Conservation (phyloP, 1,140 invertebrate genomes). For the Venustaconcha ellipsiformis region DNA sequence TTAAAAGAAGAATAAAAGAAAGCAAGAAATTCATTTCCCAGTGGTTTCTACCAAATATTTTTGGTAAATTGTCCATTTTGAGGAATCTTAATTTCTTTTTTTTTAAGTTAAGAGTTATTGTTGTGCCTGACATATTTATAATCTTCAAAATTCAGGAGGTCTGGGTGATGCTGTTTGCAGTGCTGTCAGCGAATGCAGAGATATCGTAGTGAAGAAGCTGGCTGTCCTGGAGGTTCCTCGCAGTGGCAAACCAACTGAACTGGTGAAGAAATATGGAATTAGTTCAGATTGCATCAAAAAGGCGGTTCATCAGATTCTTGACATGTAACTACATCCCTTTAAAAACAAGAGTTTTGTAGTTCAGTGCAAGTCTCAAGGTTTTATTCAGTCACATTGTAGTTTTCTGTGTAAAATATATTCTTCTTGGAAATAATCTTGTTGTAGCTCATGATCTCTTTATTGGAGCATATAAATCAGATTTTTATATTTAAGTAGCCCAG, state of each 20-base stretch:
- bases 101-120: neutral
- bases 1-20: neutral
- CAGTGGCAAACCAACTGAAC: constrained; percentile 86
- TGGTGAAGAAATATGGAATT: constrained; percentile 92
- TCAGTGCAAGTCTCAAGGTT: no score
- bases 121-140: neutral
- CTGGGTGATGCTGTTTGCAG: constrained; percentile 93
- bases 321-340: no score
- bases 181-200: constrained; percentile 80
- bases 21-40: neutral
- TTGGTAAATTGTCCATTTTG: neutral
- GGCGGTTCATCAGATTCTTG: constrained; percentile 71
- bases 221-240: constrained; percentile 89
- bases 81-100: neutral
- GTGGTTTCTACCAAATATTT: neutral
- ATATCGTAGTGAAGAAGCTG: constrained; percentile 86
- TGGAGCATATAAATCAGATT: no score
- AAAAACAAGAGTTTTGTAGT: no score
- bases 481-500: no score
- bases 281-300: constrained; percentile 83
- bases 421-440: no score
- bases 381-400: no score
- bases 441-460: no score
- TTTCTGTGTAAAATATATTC: no score
- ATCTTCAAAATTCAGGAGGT: constrained; percentile 78